A percentile compares a stretch with the other conserved stretches of the same genome.
Evolutionary conservation across 2,113 vertebrate species (phyloP).

Genomic region (Pelobates fuscus): DNA sequence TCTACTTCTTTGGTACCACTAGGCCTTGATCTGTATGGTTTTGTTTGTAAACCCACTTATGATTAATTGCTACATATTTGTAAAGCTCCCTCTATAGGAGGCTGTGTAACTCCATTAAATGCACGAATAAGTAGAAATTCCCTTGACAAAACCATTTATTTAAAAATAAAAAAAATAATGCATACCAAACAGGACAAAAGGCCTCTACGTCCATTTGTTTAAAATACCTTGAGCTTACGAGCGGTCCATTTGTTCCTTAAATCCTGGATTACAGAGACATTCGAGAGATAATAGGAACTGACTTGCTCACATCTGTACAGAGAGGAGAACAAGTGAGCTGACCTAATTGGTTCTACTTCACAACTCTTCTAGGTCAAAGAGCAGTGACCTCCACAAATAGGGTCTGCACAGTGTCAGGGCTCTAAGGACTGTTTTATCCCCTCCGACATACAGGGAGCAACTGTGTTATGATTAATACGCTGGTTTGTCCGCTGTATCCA

Average conservation of each 20-base stretch:
- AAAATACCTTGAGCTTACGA: too few species aligned
- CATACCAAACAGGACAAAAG: too few species aligned
- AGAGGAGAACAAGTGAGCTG: background rate
- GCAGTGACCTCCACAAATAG: background rate
- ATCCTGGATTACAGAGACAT: constrained; percentile 6
- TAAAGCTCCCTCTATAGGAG: too few species aligned
- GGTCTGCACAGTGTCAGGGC: background rate
- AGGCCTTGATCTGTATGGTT: too few species aligned
- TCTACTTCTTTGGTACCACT: too few species aligned
- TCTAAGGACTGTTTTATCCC: background rate
- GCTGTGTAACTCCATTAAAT: too few species aligned
- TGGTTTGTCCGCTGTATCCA: background rate
- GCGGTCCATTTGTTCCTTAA: background rate
- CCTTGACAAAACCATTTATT: too few species aligned
- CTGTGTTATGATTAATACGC: background rate
- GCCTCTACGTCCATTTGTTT: too few species aligned
- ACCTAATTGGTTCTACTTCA: background rate
- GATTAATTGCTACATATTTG: too few species aligned
- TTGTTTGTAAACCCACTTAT: too few species aligned
- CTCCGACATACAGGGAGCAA: background rate
- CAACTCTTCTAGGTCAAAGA: background rate
- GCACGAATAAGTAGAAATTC: too few species aligned
- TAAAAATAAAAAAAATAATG: too few species aligned
- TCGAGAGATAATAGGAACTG: constrained; percentile 7
- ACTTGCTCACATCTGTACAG: constrained; percentile 5